phyloP scores from a whole-genome alignment of 1,140 invertebrate species.

The Trichomalopsis sarcophagae region DNA sequence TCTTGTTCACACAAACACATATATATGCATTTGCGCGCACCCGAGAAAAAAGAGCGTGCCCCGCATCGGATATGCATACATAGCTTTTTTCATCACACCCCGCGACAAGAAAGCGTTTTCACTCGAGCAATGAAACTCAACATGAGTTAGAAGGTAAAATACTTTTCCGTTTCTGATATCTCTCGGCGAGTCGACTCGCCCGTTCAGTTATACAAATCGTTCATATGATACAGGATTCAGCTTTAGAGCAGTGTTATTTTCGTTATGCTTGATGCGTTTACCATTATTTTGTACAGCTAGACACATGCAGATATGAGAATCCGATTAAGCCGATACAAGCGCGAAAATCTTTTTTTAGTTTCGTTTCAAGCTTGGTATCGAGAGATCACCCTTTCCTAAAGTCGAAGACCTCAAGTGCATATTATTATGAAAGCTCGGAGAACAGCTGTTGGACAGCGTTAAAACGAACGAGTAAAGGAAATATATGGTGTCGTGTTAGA shows the following conservation, averaged over 20 bases:
- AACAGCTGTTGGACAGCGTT: background rate
- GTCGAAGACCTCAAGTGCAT: background rate
- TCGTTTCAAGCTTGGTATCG: background rate
- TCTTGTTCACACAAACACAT: too few relatives aligned
- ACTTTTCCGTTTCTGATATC: slow-evolving; percentile 6
- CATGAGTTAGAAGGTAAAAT: slow-evolving; percentile 46
- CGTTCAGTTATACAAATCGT: slow-evolving; percentile 33
- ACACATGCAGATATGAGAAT: slow-evolving; percentile 43
- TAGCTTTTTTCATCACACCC: slow-evolving; percentile 15
- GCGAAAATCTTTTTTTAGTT: slow-evolving; percentile 23
- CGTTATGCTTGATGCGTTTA: slow-evolving; percentile 15
- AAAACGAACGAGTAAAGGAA: background rate
- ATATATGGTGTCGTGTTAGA: background rate
- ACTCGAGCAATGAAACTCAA: slow-evolving; percentile 45
- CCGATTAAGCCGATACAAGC: slow-evolving; percentile 22
- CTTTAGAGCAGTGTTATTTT: slow-evolving; percentile 24
- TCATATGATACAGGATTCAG: slow-evolving; percentile 23
- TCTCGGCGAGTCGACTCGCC: slow-evolving; percentile 10
- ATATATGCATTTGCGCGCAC: too few relatives aligned
- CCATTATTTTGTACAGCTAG: slow-evolving; percentile 42
- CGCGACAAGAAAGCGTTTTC: slow-evolving; percentile 12
- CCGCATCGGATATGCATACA: background rate
- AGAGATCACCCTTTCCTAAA: background rate
- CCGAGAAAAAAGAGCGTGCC: too few relatives aligned
- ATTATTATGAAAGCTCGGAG: background rate